Base-by-base conservation (phyloP, 2,888 invertebrate species). In the Endotricha flammealis region DNA sequence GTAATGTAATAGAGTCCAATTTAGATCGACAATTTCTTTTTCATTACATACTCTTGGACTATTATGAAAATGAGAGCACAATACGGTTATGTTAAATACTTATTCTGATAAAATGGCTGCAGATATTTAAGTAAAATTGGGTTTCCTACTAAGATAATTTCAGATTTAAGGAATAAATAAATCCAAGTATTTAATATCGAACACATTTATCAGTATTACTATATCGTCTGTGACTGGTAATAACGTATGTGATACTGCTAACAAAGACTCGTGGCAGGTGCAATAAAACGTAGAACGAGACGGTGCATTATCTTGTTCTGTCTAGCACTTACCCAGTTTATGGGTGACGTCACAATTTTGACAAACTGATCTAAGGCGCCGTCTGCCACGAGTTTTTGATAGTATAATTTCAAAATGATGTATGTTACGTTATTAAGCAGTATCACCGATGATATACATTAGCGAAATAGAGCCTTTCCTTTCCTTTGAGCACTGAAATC, bases 51-150 rank as follows among this genome's bases (percentile, higher is more conserved):
- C 12, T 32, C 32, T 32, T 27, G 25, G 25, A 33, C 8, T 31
- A 31, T 33, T 3, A 14, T 14, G 9, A 9, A 13, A 27, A 32
- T 16, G 13, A 25, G n/a, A 33, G 33, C 38, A 38, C 38, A 33
- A 33, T 29, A 23, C 22, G 38, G 29, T 33, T 38, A 33, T 29
- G 29, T 38, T 33, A 23, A 6, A 28, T 38, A 33, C 17, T 12
- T 24, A 20, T 20, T 31, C 30, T 31, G 12, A 31, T 8, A 27
- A 29, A 24, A 17, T 31, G 31, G 20, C 27, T 24, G 24, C 17
- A 36, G 31, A 30, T 10, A 31, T 17, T n/a, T 33, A 25, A 25
- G 3, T 33, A 33, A 27, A 10, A 25, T 31, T 36, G 27, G 12
- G 25, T 25, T 31, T 36, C 30, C 27, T 36, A 27, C 7, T 36